These are phyloP conservation scores for Caprella mutica DNA, from an alignment of 2,888 invertebrate genomes.

Conservation along the genomic window DNA sequence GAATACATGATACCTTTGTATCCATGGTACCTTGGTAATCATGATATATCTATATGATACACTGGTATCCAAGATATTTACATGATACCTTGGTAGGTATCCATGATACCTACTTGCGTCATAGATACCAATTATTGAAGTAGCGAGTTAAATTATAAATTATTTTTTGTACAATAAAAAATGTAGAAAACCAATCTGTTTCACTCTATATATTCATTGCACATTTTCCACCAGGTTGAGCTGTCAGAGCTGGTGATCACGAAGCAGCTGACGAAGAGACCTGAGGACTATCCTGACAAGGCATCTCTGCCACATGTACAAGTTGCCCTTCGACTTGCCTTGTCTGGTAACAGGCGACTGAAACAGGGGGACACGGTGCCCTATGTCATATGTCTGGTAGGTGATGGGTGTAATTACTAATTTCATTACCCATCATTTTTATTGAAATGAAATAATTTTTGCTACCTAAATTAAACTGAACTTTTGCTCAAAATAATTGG, in stretches of 20 bases:
- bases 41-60: too few species aligned
- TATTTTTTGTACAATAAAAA: background rate
- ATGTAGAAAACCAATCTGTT: background rate
- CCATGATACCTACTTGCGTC: too few species aligned
- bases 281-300: slow-evolving; percentile 78
- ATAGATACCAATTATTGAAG: too few species aligned
- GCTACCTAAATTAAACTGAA: too few species aligned
- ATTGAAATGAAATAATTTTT: too few species aligned
- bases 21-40: too few species aligned
- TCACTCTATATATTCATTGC: background rate
- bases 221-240: slow-evolving; percentile 46
- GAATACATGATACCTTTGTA: too few species aligned
- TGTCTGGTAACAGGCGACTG: slow-evolving; percentile 62
- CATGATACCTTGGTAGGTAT: too few species aligned
- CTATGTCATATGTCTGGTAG: slow-evolving; percentile 81
- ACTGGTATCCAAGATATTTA: too few species aligned
- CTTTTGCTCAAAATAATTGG: too few species aligned
- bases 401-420: too few species aligned
- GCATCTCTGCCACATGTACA: slow-evolving; percentile 75
- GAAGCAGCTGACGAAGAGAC: slow-evolving; percentile 89
- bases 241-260: slow-evolving; percentile 71
- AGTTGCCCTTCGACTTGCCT: slow-evolving; percentile 42
- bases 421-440: too few species aligned
- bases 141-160: background rate
- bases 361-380: slow-evolving; percentile 89